These are phyloP conservation scores for Atethmia centrago DNA, from an alignment of 2,888 invertebrate species.

Conservation along the genomic window DNA sequence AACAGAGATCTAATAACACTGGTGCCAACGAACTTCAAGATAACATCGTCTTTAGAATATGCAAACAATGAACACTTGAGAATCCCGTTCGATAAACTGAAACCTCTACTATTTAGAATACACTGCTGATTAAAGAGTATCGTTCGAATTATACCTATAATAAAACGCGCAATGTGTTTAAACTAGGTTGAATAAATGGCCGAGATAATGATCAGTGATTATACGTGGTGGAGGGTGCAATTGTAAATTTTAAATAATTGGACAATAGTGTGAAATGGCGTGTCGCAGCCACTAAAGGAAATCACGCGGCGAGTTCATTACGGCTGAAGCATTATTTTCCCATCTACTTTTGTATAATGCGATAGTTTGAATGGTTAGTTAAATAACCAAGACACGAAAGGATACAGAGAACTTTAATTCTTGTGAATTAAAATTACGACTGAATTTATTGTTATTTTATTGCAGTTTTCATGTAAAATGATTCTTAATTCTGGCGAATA, in stretches of 20 bases:
- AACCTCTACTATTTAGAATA: constrained; percentile 67
- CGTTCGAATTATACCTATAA: constrained; percentile 57
- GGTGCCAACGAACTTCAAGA: constrained; percentile 59
- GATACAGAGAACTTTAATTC: constrained; percentile 23
- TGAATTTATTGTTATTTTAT: constrained; percentile 29
- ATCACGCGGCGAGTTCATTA: constrained; percentile 63
- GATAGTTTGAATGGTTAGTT: constrained; percentile 56
- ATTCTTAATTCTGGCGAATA: background rate
- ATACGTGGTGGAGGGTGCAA: constrained; percentile 44
- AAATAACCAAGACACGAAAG: constrained; percentile 38
- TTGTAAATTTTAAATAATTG: constrained; percentile 70
- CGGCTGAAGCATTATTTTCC: constrained; percentile 45
- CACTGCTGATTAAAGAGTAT: constrained; percentile 71
- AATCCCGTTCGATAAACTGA: constrained; percentile 62
- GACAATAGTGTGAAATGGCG: constrained; percentile 64
- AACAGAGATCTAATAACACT: constrained; percentile 62
- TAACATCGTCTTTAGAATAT: constrained; percentile 67
- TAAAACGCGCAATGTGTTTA: constrained; percentile 63
- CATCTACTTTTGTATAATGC: constrained; percentile 49
- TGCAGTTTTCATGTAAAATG: constrained; percentile 11
- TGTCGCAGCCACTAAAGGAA: constrained; percentile 60
- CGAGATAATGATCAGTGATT: constrained; percentile 55
- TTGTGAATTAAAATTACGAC: constrained; percentile 23
- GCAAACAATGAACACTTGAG: constrained; percentile 73
- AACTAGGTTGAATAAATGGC: constrained; percentile 34